Evolutionary conservation across 1,140 invertebrate genomes (phyloP), one percentile per base, ranked within the genome.

Genomic region (Trichogramma pretiosum): DNA sequence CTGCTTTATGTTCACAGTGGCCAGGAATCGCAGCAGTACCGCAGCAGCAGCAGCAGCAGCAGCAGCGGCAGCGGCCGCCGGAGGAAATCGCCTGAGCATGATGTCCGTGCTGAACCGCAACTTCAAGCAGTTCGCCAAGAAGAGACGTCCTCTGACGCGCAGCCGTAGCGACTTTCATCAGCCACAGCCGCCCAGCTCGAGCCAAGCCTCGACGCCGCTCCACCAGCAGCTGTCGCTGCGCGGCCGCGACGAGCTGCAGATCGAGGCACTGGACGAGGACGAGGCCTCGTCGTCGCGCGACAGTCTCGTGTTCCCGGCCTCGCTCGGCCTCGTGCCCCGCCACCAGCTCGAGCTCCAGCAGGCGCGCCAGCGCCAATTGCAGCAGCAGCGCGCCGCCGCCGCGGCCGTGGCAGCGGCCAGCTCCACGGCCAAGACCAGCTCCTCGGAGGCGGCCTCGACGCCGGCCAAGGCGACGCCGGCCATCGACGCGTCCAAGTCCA

Each of bases 221-320:
- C n/a, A n/a, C n/a, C n/a, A n/a, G n/a, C n/a, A 50, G 0, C 48
- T 55, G 5, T 54, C 48, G 13, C 56, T 52, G 21, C 54, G 53
- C 21, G 58, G 55, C 38, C 58, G 56, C 22, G 53, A 59, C 28
- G 54, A 58, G 17, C 46, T 56, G 41, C 52, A 56, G n/a, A 50
- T 58, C 48, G 56, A 44, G 34, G 21, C 44, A 11, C 46, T 59
- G 8, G 56, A 51, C 35, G 56, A 53, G 33, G 60, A 58, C 2
- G 48, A 39, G 14, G 36, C 48, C 43, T 55, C 47, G n/a, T 56
- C 61, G 8, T 54, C 62, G 0, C 65, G 61, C 16, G 65, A 70
- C 37, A 67, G 49, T 16, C 43, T 75, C 17, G 59, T 70, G 1
- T 72, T 72, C 37, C 69, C 69, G 0, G 68, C 70, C 21, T 72